phyloP scores from a whole-genome alignment of 2,113 vertebrate species.

The Oreotrochilus melanogaster region DNA sequence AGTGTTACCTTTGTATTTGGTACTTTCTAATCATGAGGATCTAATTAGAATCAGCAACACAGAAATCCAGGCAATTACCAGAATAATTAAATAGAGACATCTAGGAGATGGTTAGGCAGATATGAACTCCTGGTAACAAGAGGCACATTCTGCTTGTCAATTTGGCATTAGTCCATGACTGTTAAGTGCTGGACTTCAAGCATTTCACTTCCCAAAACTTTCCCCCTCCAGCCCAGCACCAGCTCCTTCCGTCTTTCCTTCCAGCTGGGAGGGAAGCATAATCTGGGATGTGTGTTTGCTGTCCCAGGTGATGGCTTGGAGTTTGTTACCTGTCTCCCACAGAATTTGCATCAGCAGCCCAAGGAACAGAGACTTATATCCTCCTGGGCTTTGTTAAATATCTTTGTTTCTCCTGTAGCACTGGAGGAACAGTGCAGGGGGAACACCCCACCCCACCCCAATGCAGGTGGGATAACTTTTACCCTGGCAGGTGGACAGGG shows the following conservation, averaged over 20 bases:
- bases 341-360: background rate
- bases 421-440: background rate
- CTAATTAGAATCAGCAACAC: background rate
- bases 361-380: background rate
- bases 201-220: background rate
- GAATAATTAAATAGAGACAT: background rate
- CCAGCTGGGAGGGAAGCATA: background rate
- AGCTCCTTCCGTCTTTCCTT: background rate
- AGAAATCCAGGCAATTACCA: background rate
- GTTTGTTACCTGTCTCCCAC: background rate
- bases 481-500: background rate
- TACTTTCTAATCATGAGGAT: background rate
- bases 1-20: background rate
- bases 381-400: background rate
- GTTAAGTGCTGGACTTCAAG: background rate
- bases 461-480: background rate
- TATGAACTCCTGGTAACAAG: background rate
- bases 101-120: background rate
- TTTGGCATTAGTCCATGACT: background rate
- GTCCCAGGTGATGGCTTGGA: background rate
- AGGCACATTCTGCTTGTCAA: background rate
- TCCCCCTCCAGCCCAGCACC: background rate
- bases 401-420: background rate
- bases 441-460: background rate
- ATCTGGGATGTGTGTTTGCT: background rate